These are phyloP conservation scores for Volucella zonaria DNA, from an alignment of 2,888 invertebrate genomes.

Conservation along the genomic window DNA sequence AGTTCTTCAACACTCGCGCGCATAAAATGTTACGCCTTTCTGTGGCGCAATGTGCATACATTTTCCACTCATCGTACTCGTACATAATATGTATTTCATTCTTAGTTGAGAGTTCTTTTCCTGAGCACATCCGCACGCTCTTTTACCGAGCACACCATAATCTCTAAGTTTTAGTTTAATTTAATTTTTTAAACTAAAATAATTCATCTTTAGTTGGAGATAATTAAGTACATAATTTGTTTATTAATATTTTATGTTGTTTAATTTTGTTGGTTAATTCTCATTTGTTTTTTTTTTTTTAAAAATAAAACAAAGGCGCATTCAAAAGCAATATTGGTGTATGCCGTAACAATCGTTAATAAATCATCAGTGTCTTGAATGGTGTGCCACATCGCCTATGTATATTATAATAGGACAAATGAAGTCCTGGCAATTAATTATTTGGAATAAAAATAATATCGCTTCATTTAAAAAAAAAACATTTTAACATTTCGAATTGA, in stretches of 20 bases:
- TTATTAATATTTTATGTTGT: too few relatives aligned
- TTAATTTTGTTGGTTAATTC: neutral
- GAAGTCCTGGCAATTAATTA: slow-evolving; percentile 32
- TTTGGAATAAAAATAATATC: slow-evolving; percentile 8
- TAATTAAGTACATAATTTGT: too few relatives aligned
- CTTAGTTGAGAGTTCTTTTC: slow-evolving; percentile 77
- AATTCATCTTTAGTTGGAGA: slow-evolving; percentile 1
- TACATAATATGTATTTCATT: slow-evolving; percentile 76
- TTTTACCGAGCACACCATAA: slow-evolving; percentile 19
- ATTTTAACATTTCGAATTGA: slow-evolving; percentile 10
- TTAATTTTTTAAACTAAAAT: slow-evolving; percentile 38
- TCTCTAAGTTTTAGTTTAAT: slow-evolving; percentile 57
- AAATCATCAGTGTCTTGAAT: neutral
- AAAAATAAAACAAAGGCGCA: neutral
- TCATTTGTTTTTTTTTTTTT: slow-evolving; percentile 13
- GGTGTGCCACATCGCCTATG: slow-evolving; percentile 26
- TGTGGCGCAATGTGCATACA: slow-evolving; percentile 34
- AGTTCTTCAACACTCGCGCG: slow-evolving; percentile 41
- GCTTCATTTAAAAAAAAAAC: neutral
- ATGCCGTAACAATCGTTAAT: slow-evolving; percentile 4
- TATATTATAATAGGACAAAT: slow-evolving; percentile 30
- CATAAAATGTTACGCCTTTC: slow-evolving; percentile 20
- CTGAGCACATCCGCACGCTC: slow-evolving; percentile 75
- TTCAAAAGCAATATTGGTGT: neutral
- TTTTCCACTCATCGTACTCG: neutral